phyloP scores from a whole-genome alignment of 2,888 invertebrate genomes.

The Sinhomidia bicolor region DNA sequence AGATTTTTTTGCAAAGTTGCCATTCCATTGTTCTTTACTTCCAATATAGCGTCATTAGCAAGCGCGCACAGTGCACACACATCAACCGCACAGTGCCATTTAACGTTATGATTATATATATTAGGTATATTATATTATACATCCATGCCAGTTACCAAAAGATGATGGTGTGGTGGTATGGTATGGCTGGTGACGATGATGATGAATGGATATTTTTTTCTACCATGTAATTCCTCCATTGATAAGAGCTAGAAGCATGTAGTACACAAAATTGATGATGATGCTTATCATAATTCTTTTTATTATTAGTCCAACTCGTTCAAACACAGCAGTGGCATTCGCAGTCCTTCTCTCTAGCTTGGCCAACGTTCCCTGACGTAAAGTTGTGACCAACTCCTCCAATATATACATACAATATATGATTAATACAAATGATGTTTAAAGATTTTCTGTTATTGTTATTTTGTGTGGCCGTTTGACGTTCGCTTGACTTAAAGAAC shows the following conservation, averaged over 20 bases:
- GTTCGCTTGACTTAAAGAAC: slow-evolving; percentile 30
- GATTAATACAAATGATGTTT: slow-evolving; percentile 11
- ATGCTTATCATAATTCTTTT: slow-evolving; percentile 1
- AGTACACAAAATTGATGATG: not conserved
- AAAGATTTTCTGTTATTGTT: not conserved
- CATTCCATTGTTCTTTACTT: too few relatives aligned
- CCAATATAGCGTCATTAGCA: too few relatives aligned
- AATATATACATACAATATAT: too few relatives aligned
- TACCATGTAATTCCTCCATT: not conserved
- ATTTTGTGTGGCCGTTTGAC: slow-evolving; percentile 8
- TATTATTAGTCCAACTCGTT: not conserved
- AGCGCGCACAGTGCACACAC: too few relatives aligned
- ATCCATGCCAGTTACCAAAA: too few relatives aligned
- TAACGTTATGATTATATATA: too few relatives aligned
- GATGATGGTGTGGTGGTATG: too few relatives aligned
- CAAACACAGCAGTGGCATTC: too few relatives aligned
- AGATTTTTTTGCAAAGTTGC: too few relatives aligned
- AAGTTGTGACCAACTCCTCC: not conserved
- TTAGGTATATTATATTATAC: too few relatives aligned
- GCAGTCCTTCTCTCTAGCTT: not conserved
- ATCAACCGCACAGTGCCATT: too few relatives aligned
- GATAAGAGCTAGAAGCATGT: not conserved
- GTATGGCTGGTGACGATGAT: too few relatives aligned
- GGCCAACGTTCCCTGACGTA: not conserved
- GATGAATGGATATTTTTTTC: not conserved